Evolutionary conservation across 2,888 invertebrate species (phyloP).

Genomic region (Acronicta leporina): DNA sequence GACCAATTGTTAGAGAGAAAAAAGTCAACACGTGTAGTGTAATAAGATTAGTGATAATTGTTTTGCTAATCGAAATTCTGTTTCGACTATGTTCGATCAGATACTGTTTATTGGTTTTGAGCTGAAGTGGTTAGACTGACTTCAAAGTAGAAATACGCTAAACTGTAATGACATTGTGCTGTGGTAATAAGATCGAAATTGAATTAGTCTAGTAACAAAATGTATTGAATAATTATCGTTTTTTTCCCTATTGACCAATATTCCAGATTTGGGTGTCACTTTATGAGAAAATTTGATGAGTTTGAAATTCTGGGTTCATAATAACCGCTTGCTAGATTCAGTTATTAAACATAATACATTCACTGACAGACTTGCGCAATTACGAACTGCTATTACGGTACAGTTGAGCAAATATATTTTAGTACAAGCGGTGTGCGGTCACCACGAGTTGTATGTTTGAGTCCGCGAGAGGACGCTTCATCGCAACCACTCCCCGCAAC

Average conservation of each 20-base stretch:
- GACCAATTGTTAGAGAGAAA: constrained; percentile 15
- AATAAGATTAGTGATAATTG: constrained; percentile 37
- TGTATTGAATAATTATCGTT: too few species aligned
- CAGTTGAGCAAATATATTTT: constrained; percentile 71
- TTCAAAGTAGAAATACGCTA: not conserved
- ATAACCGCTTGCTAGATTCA: constrained; percentile 52
- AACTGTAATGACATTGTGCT: too few species aligned
- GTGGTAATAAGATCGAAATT: too few species aligned
- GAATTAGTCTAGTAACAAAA: too few species aligned
- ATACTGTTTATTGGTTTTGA: not conserved
- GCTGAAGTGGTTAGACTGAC: not conserved
- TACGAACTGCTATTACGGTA: constrained; percentile 69
- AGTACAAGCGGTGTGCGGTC: constrained; percentile 70
- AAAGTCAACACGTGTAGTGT: constrained; percentile 11
- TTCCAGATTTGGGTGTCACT: too few species aligned
- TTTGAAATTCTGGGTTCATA: constrained; percentile 25
- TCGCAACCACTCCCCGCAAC: constrained; percentile 51
- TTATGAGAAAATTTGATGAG: too few species aligned
- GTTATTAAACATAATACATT: constrained; percentile 62
- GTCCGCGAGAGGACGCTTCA: constrained; percentile 39
- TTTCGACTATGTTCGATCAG: not conserved
- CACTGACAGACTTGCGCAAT: constrained; percentile 67
- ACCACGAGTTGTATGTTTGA: constrained; percentile 54
- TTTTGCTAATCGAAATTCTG: constrained; percentile 18
- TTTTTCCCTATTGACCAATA: too few species aligned